A percentile compares a stretch with the other conserved stretches of the same genome.
phyloP scores from a whole-genome alignment of 2,797 vertebrate genomes.

The Myiotriccus ornatus region DNA sequence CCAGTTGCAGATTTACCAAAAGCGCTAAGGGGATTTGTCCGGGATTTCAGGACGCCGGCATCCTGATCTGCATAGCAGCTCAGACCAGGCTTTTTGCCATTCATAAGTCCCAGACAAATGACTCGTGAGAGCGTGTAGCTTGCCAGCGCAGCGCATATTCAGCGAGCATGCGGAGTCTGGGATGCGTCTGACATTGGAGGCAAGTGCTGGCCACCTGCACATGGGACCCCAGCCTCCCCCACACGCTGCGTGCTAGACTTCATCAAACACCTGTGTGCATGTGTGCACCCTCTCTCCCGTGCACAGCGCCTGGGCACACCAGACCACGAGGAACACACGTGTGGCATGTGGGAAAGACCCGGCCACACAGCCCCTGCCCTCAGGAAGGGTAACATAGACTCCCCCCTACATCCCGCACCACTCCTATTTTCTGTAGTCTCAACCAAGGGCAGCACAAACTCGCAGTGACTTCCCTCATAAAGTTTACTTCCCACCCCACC shows the following conservation, averaged over 20 bases:
- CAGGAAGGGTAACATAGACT: background rate
- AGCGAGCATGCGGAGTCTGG: rapidly evolving
- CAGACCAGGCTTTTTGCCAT: constrained; percentile 37
- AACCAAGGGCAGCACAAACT: background rate
- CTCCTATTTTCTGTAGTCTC: background rate
- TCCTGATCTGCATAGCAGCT: constrained; percentile 35
- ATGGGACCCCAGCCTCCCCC: background rate
- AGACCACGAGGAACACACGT: rapidly evolving
- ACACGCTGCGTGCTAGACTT: rapidly evolving
- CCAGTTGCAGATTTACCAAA: constrained; percentile 39
- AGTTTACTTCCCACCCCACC: background rate
- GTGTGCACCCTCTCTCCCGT: rapidly evolving
- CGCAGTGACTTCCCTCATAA: background rate
- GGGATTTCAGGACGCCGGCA: constrained; percentile 34
- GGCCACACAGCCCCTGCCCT: background rate
- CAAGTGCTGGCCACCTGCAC: background rate
- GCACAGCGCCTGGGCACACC: rapidly evolving
- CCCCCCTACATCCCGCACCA: rapidly evolving
- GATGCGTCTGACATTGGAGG: background rate
- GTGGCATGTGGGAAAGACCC: background rate
- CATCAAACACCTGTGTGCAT: rapidly evolving
- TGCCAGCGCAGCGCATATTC: background rate
- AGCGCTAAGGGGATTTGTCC: constrained; percentile 55
- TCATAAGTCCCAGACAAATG: constrained; percentile 18
- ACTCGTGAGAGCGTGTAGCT: background rate